Evolutionary conservation across 2,888 invertebrate species (phyloP).

Genomic region (Phania funesta): DNA sequence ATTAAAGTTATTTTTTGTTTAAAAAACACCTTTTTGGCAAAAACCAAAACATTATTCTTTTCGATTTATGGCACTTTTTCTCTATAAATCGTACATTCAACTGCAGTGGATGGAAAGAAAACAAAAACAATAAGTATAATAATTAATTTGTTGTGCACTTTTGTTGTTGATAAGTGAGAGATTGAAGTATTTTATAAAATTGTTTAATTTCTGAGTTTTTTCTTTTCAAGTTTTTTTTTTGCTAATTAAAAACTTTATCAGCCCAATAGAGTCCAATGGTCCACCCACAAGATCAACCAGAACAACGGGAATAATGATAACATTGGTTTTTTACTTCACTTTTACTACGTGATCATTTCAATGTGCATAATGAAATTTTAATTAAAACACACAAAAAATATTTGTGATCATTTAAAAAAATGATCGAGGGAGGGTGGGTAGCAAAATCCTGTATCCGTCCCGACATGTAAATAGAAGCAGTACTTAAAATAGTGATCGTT

Average conservation of each 20-base stretch:
- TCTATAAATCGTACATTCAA: constrained; percentile 62
- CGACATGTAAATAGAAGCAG: too few relatives aligned
- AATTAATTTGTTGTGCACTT: constrained; percentile 34
- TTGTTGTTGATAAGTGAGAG: constrained; percentile 57
- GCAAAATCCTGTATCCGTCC: too few relatives aligned
- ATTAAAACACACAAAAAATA: constrained; percentile 2
- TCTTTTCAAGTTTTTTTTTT: constrained; percentile 32
- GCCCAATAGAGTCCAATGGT: constrained; percentile 65
- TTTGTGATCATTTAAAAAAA: constrained; percentile 10
- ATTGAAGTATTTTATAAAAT: constrained; percentile 43
- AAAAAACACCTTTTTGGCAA: constrained; percentile 28
- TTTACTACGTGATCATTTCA: constrained; percentile 47
- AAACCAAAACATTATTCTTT: neutral
- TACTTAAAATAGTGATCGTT: too few relatives aligned
- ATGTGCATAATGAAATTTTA: neutral
- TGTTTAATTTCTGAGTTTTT: constrained; percentile 32
- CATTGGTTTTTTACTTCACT: constrained; percentile 44
- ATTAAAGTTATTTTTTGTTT: constrained; percentile 3
- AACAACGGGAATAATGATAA: constrained; percentile 53
- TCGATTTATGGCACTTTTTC: constrained; percentile 13
- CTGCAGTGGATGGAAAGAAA: constrained; percentile 19
- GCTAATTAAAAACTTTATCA: constrained; percentile 62
- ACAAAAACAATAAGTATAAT: constrained; percentile 44
- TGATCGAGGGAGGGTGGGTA: constrained; percentile 11
- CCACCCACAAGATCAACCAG: constrained; percentile 66